Base-by-base conservation (phyloP, 2,888 invertebrate species). In the Ennomos erosarius region DNA sequence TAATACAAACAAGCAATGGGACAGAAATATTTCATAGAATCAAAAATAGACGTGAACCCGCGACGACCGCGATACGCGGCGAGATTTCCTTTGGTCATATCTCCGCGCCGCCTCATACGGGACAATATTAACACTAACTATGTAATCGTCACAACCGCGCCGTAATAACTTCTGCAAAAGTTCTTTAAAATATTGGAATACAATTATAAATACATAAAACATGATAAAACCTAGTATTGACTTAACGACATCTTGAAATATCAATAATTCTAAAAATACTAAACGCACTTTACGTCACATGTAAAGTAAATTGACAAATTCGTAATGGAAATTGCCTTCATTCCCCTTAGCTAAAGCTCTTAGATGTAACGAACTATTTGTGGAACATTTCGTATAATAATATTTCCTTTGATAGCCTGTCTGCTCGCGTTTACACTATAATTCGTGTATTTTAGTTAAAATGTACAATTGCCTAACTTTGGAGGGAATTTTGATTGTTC, bases 21-120 rank as follows among this genome's bases (percentile, higher is more conserved):
- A 85, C 86, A 83, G 75, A 75, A 86, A 85, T 87, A 86, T 84
- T 81, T 80, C 81, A 78, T 81, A 77, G 75, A 73, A 72, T 79
- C 84, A 78, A 78, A 85, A 87, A 87, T 87, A 87, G 82, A 71
- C 68, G 55, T 67, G 68, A 64, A 62, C 34, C 45, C 45, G 40
- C 34, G 11, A n/a, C 42, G 50, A 10, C 11, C 11, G 9, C 49
- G 34, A 33, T 9, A 36, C 9, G 16, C 39, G 11, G n/a, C 39
- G 34, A 26, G 45, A 35, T 36, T 42, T 12, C 5, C 12, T 55
- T 43, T 10, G 37, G 42, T 33, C 11, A 11, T 12, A 13, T 46
- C 51, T 13, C 1, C 47, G 26, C 47, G 26, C 39, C 49, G 48
- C 54, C 54, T 40, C 49, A 13, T 48, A 45, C 44, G 53, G 53